phyloP scores from a whole-genome alignment of 2,888 invertebrate species.

The Papilio demoleus region DNA sequence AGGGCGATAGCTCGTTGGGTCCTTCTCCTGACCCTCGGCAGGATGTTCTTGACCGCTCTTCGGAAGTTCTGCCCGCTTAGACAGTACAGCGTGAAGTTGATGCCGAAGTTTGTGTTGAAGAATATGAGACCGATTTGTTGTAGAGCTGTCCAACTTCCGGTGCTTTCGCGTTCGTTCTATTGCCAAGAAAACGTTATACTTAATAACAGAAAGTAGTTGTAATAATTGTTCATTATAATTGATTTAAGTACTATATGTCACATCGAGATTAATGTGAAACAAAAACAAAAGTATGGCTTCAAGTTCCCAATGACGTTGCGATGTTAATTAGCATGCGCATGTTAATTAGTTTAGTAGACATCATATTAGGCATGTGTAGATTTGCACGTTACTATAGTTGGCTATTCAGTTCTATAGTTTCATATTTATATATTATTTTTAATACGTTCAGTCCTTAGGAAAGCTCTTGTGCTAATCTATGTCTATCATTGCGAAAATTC shows the following conservation, averaged over 20 bases:
- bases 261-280: too few relatives aligned
- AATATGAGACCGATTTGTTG: slow-evolving; percentile 87
- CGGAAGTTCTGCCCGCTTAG: slow-evolving; percentile 92
- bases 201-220: neutral
- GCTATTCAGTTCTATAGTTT: too few relatives aligned
- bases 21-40: slow-evolving; percentile 54
- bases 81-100: slow-evolving; percentile 93
- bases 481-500: neutral
- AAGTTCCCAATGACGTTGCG: too few relatives aligned
- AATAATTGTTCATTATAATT: neutral
- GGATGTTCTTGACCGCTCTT: slow-evolving; percentile 73
- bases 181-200: slow-evolving; percentile 6
- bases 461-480: too few relatives aligned
- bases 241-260: too few relatives aligned
- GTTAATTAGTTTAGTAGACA: too few relatives aligned
- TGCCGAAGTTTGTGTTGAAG: slow-evolving; percentile 92
- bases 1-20: slow-evolving; percentile 45
- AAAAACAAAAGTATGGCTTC: too few relatives aligned
- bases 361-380: too few relatives aligned
- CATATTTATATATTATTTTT: too few relatives aligned
- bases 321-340: too few relatives aligned
- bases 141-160: slow-evolving; percentile 77
- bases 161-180: slow-evolving; percentile 56
- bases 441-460: too few relatives aligned
- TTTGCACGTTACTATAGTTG: too few relatives aligned